Percentiles rank a stretch among this genome's conserved stretches.
These are phyloP conservation scores for Chinchilla lanigera DNA, from an alignment of 2,113 vertebrate genomes.

Conservation along the genomic window DNA sequence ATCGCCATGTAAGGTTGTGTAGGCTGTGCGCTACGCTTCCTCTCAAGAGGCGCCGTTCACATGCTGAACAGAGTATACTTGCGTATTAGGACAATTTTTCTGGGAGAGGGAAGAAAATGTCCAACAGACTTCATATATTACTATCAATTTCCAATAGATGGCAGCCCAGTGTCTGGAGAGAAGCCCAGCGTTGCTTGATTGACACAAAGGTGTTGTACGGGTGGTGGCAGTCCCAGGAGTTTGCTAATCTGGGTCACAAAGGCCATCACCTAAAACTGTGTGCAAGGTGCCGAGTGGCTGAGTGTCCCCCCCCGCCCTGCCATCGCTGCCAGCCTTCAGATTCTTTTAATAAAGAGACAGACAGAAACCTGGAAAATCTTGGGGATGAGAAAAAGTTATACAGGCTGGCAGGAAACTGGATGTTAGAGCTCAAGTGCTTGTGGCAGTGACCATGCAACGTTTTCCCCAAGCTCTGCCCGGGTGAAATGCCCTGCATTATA, in stretches of 20 bases:
- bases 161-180: background rate
- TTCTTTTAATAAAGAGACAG: slow-evolving; percentile 8
- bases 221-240: background rate
- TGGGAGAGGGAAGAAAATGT: slow-evolving; percentile 12
- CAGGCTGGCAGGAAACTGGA: background rate
- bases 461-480: background rate
- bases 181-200: slow-evolving; percentile 2
- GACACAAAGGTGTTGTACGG: background rate
- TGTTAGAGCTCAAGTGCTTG: background rate
- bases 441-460: background rate
- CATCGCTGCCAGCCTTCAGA: background rate
- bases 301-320: background rate
- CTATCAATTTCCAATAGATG: background rate
- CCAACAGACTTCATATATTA: background rate
- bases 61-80: background rate
- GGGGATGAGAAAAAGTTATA: background rate
- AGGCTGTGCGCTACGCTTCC: background rate
- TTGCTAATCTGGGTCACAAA: background rate
- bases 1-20: background rate
- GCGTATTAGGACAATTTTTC: slow-evolving; percentile 18
- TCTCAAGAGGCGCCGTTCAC: background rate
- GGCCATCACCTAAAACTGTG: background rate
- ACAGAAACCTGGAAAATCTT: background rate
- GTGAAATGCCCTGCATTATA: too few relatives aligned
- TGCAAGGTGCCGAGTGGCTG: background rate